Base-by-base conservation (phyloP, 2,113 vertebrate species). In the Grantiella picta region DNA sequence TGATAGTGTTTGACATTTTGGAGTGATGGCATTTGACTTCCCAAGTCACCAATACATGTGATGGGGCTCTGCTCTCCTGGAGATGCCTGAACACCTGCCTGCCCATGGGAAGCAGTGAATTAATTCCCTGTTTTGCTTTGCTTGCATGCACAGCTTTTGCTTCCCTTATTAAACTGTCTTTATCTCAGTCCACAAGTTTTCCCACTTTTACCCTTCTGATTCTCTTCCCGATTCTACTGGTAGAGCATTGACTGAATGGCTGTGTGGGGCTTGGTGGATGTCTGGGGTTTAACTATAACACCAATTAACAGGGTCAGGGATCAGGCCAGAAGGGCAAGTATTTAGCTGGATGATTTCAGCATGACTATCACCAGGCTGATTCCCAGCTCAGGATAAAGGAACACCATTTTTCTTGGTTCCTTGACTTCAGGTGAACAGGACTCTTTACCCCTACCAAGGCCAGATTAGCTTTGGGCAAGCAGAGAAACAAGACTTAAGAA, bases 201-300 rank as follows among this genome's bases (percentile, higher is more conserved):
- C 29, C 9, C 21, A 47, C 47, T 89, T 61, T 19, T 31, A 40
- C 29, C 38, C 21, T 76, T 61, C n/a, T 0, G 1, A 60, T 75
- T 68, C 16, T 68, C 38, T 61, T 24, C 29, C 29, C 0, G 0
- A 3, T 47, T 16, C 29, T 40, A 31, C 21, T 35, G 38, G 29
- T 35, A 38, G 16, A 11, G 24, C n/a, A 82, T 27, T 42, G 50
- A 27, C 35, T 14, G 17, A 88, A 42, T 24, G 35, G 20, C 59
- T 59, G 9, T 9, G 5, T 13, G 29, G 52, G 24, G 24, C 40
- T 47, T 35, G 35, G 54, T 31, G 36, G 40, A 28, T 45, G 33
- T 11, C 11, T 53, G 47, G 47, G 4, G 19, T 44, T 86, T 53
- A 53, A 78, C 54, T 64, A 28, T 7, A 17, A 35, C 25, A 69